Percentiles rank a stretch among this genome's conserved stretches.
Conservation (phyloP, 2,888 invertebrate species). For the Cephus pygmeus region DNA sequence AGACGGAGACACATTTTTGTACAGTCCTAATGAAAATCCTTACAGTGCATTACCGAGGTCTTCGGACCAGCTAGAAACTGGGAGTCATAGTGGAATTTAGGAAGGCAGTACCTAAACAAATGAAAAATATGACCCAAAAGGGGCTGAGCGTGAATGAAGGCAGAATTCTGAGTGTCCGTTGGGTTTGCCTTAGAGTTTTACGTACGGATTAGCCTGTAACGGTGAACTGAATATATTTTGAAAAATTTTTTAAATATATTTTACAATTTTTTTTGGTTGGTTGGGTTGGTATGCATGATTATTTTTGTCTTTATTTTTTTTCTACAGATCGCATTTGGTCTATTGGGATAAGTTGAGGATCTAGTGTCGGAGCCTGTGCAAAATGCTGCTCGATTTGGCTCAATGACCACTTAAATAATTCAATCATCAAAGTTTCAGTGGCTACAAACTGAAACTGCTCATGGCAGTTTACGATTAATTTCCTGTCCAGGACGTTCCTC, state of each 20-base stretch:
- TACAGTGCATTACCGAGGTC: slow-evolving; percentile 5
- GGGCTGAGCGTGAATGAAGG: neutral
- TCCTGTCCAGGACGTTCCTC: slow-evolving; percentile 11
- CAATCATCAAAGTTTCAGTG: slow-evolving; percentile 27
- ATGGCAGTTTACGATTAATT: slow-evolving; percentile 26
- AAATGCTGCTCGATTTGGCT: neutral
- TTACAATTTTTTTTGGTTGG: no score
- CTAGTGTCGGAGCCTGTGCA: neutral
- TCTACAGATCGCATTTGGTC: no score
- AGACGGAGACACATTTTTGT: slow-evolving; percentile 36
- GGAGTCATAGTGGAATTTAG: slow-evolving; percentile 21
- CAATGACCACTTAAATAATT: slow-evolving; percentile 33
- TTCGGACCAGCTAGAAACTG: slow-evolving; percentile 1
- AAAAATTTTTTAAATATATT: no score
- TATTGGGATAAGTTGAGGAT: neutral
- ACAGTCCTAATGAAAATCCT: slow-evolving; percentile 32
- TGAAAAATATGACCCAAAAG: neutral
- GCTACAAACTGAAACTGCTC: slow-evolving; percentile 26
- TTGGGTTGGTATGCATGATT: no score
- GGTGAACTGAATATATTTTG: neutral
- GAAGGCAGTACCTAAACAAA: neutral
- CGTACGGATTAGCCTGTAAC: neutral
- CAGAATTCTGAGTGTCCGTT: neutral
- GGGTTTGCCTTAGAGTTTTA: neutral
- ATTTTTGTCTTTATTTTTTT: no score